A percentile compares a stretch with the other conserved stretches of the same genome.
Evolutionary conservation across 2,797 vertebrate species (phyloP).

Genomic region (Numenius phaeopus): DNA sequence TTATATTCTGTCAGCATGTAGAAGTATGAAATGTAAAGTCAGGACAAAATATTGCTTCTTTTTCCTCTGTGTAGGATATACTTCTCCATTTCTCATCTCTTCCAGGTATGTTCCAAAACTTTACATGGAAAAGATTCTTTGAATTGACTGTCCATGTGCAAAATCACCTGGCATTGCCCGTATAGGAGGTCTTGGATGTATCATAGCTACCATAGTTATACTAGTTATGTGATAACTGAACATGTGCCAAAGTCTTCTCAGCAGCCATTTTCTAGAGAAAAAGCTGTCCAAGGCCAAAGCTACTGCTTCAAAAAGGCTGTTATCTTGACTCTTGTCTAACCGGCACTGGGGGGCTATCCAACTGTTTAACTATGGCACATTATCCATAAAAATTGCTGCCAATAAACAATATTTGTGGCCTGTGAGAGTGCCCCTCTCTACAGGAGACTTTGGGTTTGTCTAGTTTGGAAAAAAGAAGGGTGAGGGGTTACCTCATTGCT

Average conservation of each 20-base stretch:
- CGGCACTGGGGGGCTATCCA: background rate
- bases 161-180: background rate
- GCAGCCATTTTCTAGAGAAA: background rate
- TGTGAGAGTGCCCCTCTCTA: background rate
- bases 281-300: background rate
- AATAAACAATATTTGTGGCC: background rate
- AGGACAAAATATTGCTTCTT: background rate
- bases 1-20: background rate
- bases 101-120: background rate
- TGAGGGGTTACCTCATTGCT: background rate
- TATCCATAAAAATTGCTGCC: background rate
- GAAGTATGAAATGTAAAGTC: background rate
- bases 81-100: background rate
- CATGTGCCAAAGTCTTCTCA: background rate
- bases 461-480: background rate
- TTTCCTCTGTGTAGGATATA: background rate
- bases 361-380: background rate
- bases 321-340: background rate
- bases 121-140: background rate
- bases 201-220: background rate
- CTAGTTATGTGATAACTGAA: background rate
- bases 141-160: background rate
- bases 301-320: background rate
- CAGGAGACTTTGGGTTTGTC: background rate
- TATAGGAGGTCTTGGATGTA: background rate